A percentile compares a stretch with the other conserved stretches of the same genome.
Conservation (phyloP, 2,888 invertebrate species). For the Galerucella calmariensis region DNA sequence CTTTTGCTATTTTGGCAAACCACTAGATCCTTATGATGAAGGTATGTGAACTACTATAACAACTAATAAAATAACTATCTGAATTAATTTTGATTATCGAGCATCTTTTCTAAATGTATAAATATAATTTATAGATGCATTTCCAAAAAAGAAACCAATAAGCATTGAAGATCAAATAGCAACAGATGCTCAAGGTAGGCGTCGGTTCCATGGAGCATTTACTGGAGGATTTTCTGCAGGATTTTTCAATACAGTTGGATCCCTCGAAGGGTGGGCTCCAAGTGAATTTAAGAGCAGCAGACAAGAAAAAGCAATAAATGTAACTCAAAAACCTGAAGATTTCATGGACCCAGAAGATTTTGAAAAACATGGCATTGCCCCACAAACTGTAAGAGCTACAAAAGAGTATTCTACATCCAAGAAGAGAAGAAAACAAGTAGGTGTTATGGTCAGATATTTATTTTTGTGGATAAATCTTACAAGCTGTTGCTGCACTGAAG, state of each 20-base stretch:
- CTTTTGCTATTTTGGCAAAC: conserved; percentile 81
- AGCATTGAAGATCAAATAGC: conserved; percentile 88
- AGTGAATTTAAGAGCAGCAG: conserved; percentile 91
- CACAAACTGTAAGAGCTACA: conserved; percentile 83
- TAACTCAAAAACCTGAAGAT: conserved; percentile 83
- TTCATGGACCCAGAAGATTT: conserved; percentile 99
- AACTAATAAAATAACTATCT: neutral
- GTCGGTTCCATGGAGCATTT: conserved; percentile 98
- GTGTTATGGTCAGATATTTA: conserved; percentile 38
- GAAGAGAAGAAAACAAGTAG: conserved; percentile 57
- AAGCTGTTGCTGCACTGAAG: too few relatives aligned
- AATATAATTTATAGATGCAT: conserved; percentile 72
- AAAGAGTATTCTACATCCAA: conserved; percentile 75
- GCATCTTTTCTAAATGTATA: neutral
- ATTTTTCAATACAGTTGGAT: conserved; percentile 96
- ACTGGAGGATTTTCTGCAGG: conserved; percentile 98
- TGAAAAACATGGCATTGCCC: conserved; percentile 95
- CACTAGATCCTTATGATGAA: conserved; percentile 85
- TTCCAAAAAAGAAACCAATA: conserved; percentile 83
- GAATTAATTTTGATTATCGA: neutral
- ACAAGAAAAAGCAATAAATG: conserved; percentile 71
- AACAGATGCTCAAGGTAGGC: conserved; percentile 86
- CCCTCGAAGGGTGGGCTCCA: conserved; percentile 95
- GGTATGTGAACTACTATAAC: conserved; percentile 67
- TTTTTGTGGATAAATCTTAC: too few relatives aligned